Base-by-base conservation (phyloP, 2,113 vertebrate species). In the Hemiprocne comata region DNA sequence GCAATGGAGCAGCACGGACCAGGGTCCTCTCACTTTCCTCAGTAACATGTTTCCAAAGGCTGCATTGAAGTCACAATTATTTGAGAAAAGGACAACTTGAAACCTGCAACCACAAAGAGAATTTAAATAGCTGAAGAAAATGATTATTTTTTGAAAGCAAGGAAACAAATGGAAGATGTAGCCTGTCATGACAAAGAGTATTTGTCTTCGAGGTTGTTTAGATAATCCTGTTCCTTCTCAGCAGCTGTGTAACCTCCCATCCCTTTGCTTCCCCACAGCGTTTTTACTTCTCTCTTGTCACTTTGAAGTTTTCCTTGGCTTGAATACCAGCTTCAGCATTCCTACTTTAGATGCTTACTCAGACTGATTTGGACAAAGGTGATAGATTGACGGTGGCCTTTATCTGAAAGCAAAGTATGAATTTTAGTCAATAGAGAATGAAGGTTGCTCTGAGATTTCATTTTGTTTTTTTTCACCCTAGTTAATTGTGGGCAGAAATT, bases 401-500 rank as follows among this genome's bases (percentile, higher is more conserved):
- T 96, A 94, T 97, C 94, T 95, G 87, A 62, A 34, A 86, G 93
- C 93, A 61, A 89, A 94, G 67, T 18, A 34, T 77, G 91, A 81
- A 94, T 91, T 94, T 76, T 29, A 87, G 91, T 90, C 88, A 92
- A 84, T 72, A 93, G 84, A 75, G 85, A 92, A 90, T 90, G 88
- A 97, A 83, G 58, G 70, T 76, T 82, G 65, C 88, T 89, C 93
- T 92, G 85, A 53, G 78, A 79, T 97, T 95, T 83, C 90, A 79
- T 58, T 94, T 76, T 77, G 66, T 1, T 81, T 94, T 96, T 90
- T 89, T 90, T 89, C 54, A 21, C 77, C 34, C 73, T 58, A 28
- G 88, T 93, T 97, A 96, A 97, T 96, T 96, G 93, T 91, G 92
- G 80, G 85, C 95, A 94, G 93, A 94, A 91, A 90, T 93, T 85